phyloP scores from a whole-genome alignment of 2,797 vertebrate species.

The Sebastes flavidus region DNA sequence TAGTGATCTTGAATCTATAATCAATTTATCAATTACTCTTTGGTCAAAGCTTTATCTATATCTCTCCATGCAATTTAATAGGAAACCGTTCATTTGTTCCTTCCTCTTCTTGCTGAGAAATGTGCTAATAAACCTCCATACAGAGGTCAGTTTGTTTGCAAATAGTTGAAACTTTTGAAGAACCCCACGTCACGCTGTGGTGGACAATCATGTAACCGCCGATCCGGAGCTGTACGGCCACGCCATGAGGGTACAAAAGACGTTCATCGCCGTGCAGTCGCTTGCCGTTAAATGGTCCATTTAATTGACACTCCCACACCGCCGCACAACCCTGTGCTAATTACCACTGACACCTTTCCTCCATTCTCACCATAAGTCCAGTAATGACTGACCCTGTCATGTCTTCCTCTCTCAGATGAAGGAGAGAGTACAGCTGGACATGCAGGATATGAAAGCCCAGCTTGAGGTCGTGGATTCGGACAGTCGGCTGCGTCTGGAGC shows the following conservation, averaged over 20 bases:
- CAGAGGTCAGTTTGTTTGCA: no score
- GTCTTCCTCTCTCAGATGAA: slow-evolving; percentile 47
- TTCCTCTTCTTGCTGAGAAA: no score
- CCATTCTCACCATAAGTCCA: neutral
- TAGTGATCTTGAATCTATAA: no score
- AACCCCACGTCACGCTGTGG: no score
- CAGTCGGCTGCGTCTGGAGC: slow-evolving; percentile 37
- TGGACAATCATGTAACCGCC: neutral
- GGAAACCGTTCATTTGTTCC: no score
- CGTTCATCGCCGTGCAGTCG: neutral
- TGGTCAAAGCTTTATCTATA: no score
- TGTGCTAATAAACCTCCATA: no score
- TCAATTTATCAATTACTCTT: no score
- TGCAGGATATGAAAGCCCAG: slow-evolving; percentile 35
- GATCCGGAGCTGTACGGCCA: neutral
- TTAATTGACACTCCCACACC: neutral
- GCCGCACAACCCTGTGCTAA: neutral
- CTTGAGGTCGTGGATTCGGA: slow-evolving; percentile 9
- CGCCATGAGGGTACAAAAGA: neutral
- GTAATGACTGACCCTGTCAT: neutral
- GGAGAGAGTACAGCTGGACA: slow-evolving; percentile 35
- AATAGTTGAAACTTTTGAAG: no score
- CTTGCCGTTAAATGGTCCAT: neutral
- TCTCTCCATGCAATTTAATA: no score
- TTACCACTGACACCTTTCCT: no score